Evolutionary conservation across 2,113 vertebrate genomes (phyloP).

Genomic region (Myanophis thanlyinensis): DNA sequence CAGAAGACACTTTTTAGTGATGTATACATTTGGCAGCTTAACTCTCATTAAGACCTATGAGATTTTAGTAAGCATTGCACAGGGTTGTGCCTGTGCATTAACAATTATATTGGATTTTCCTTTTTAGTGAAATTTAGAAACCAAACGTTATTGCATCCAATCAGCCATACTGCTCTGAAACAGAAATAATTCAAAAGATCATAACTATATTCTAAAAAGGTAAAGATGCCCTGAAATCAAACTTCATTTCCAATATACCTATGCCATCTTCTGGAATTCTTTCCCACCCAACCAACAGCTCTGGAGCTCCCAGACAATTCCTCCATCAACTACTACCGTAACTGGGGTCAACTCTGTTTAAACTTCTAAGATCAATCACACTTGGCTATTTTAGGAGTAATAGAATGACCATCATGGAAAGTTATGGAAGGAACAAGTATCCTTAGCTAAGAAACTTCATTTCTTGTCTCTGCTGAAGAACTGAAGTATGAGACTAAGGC

Average conservation of each 20-base stretch:
- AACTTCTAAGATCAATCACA: background rate
- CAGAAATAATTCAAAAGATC: background rate
- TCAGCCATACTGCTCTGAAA: background rate
- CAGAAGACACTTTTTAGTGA: conserved; percentile 31
- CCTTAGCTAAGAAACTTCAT: background rate
- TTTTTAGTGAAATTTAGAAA: background rate
- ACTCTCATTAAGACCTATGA: background rate
- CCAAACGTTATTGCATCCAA: background rate
- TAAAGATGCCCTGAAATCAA: background rate
- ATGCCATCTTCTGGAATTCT: background rate
- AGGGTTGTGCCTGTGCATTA: background rate
- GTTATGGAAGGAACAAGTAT: background rate
- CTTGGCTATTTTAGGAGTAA: background rate
- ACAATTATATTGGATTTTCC: background rate
- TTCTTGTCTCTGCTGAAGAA: background rate
- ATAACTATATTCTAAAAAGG: background rate
- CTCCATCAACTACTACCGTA: background rate
- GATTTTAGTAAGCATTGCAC: background rate
- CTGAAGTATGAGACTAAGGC: too few species aligned
- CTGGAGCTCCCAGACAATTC: background rate
- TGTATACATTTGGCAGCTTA: background rate
- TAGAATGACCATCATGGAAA: background rate
- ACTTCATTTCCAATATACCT: background rate
- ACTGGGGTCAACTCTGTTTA: background rate
- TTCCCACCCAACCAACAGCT: background rate